These are phyloP conservation scores for Sphenodon punctatus DNA, from an alignment of 2,797 vertebrate species.

Conservation along the genomic window DNA sequence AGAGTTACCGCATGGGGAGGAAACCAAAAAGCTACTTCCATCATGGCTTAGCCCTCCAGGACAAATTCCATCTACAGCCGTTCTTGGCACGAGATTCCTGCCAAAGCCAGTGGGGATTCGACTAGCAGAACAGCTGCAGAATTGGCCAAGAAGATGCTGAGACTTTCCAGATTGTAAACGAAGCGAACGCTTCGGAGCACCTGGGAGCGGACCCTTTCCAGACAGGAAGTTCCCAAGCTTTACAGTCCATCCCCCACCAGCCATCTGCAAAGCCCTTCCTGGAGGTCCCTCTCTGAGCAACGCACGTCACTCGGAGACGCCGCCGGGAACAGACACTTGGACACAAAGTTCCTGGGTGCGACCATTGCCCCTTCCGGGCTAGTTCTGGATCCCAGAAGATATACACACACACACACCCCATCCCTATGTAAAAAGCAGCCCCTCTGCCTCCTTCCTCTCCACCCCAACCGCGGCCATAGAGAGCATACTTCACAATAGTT, in stretches of 20 bases:
- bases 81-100: background rate
- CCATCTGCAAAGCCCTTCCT: no score
- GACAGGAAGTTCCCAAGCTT: background rate
- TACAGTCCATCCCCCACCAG: background rate
- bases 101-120: background rate
- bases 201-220: background rate
- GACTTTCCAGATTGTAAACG: background rate
- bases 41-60: background rate
- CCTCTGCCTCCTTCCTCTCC: no score
- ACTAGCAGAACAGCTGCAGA: background rate
- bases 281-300: no score
- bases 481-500: no score
- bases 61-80: background rate
- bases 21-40: rapidly evolving
- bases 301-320: no score
- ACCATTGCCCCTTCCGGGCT: no score
- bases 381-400: no score
- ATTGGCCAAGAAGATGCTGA: background rate
- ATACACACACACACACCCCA: no score
- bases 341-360: no score
- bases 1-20: rapidly evolving
- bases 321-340: no score
- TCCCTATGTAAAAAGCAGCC: no score
- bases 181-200: background rate
- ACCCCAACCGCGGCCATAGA: no score